These are phyloP conservation scores for Polypterus bichir DNA, from an alignment of 2,113 vertebrate species.

Conservation along the genomic window DNA sequence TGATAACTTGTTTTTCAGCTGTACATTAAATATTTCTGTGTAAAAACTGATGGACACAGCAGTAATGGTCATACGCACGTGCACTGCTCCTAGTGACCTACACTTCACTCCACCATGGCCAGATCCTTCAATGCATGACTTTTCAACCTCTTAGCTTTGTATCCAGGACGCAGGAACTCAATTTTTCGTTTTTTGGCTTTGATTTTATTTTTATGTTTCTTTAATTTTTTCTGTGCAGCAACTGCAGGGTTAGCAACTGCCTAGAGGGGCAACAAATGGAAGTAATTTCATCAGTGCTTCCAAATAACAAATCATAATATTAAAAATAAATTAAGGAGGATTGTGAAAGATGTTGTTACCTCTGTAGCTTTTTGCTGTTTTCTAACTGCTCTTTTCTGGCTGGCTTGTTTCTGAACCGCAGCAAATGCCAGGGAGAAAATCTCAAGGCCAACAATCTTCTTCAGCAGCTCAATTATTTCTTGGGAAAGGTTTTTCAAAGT, in stretches of 20 bases:
- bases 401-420: conserved; percentile 76
- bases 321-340: not conserved
- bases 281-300: not conserved
- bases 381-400: conserved; percentile 57
- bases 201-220: conserved; percentile 82
- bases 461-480: conserved; percentile 86
- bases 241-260: conserved; percentile 84
- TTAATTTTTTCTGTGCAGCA: conserved; percentile 85
- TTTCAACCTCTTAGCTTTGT: conserved; percentile 76
- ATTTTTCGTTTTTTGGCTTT: conserved; percentile 89
- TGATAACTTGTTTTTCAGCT: too few relatives aligned
- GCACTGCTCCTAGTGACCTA: too few relatives aligned
- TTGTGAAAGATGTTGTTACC: conserved; percentile 42
- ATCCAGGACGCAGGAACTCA: conserved; percentile 63
- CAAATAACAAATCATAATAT: not conserved
- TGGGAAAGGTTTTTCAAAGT: conserved; percentile 84
- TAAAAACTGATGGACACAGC: too few relatives aligned
- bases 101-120: conserved; percentile 69
- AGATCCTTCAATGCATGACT: conserved; percentile 65
- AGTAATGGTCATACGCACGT: too few relatives aligned
- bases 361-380: conserved; percentile 76
- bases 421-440: conserved; percentile 77
- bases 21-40: too few relatives aligned
- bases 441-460: conserved; percentile 76
- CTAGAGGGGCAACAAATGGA: conserved; percentile 31